Evolutionary conservation across 2,113 vertebrate species (phyloP).

Genomic region (Actenoides lindsayi): DNA sequence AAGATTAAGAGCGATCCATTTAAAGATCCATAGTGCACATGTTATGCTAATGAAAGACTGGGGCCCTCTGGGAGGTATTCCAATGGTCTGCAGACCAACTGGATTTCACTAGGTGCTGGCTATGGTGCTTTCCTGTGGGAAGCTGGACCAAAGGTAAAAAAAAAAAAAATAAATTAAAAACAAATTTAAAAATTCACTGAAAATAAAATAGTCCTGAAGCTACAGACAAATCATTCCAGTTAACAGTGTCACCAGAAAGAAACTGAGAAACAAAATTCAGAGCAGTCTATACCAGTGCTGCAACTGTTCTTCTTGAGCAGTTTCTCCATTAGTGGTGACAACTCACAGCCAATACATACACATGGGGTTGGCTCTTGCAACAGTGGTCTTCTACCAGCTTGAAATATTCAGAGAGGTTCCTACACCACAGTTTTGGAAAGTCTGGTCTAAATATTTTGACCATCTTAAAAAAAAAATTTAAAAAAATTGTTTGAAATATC

Average conservation of each 20-base stretch:
- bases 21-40: neutral
- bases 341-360: fast-evolving
- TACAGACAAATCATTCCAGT: neutral
- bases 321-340: neutral
- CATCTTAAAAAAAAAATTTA: neutral
- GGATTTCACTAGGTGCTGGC: neutral
- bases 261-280: neutral
- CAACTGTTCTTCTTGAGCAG: neutral
- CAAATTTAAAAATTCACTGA: neutral
- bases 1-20: neutral
- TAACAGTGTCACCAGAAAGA: neutral
- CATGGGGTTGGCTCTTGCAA: neutral
- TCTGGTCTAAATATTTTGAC: neutral
- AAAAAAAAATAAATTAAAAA: neutral
- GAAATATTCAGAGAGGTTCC: neutral
- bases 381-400: neutral
- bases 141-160: neutral
- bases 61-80: neutral
- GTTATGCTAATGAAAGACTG: neutral
- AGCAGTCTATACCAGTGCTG: neutral
- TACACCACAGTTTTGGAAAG: neutral
- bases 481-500: too few relatives aligned
- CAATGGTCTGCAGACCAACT: neutral
- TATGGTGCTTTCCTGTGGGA: neutral
- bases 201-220: neutral